Percentiles rank a stretch among this genome's conserved stretches.
These are phyloP conservation scores for Trematomus bernacchii DNA, from an alignment of 2,797 vertebrate species.

Conservation along the genomic window DNA sequence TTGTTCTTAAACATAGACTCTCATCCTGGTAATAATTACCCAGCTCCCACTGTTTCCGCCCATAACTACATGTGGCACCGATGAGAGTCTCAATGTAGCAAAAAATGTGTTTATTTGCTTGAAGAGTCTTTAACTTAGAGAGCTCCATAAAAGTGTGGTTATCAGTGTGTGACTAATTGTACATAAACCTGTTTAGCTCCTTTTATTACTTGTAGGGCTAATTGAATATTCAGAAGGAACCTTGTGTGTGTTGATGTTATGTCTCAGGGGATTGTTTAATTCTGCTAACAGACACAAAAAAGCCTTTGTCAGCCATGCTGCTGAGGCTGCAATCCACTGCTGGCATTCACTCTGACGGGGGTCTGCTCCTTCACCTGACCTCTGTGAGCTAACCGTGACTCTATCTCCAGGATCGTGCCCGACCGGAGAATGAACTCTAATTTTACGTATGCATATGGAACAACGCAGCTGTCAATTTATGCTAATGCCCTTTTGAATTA, in stretches of 20 bases:
- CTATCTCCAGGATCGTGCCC: constrained; percentile 55
- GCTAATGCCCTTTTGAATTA: constrained; percentile 79
- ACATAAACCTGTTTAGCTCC: constrained; percentile 48
- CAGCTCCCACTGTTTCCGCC: constrained; percentile 6
- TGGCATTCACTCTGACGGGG: constrained; percentile 68
- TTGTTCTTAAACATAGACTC: constrained; percentile 34
- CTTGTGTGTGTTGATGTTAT: constrained; percentile 77
- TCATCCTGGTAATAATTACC: constrained; percentile 37
- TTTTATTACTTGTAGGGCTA: constrained; percentile 47
- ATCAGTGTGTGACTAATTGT: constrained; percentile 36
- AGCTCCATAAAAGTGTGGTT: constrained; percentile 25
- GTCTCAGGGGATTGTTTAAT: constrained; percentile 80
- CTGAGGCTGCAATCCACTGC: constrained; percentile 77
- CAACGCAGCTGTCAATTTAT: constrained; percentile 77
- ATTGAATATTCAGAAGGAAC: constrained; percentile 79
- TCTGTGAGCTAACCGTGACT: constrained; percentile 71
- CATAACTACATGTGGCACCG: constrained; percentile 9
- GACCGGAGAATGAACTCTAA: constrained; percentile 69
- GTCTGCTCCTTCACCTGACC: constrained; percentile 77
- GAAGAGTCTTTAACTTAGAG: constrained; percentile 13
- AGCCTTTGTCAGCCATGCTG: constrained; percentile 70
- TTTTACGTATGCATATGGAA: constrained; percentile 71
- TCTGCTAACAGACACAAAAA: constrained; percentile 82
- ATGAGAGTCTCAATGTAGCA: constrained; percentile 12
- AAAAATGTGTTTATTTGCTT: constrained; percentile 14